Base-by-base conservation (phyloP, 2,797 vertebrate species). In the Crenichthys baileyi region DNA sequence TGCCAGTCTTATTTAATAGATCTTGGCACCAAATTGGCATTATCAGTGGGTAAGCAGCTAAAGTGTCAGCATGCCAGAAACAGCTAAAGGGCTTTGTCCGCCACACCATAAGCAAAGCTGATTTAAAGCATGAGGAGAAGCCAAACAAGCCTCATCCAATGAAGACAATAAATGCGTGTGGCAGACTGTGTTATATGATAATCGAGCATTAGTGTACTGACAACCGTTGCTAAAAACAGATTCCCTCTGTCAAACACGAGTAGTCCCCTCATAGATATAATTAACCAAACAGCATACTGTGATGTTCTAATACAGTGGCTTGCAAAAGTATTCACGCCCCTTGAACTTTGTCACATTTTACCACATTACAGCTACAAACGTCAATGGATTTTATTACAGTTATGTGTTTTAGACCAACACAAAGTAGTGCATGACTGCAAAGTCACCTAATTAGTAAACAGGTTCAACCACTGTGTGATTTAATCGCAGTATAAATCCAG, bases 1-100 rank as follows among this genome's bases (percentile, higher is more conserved):
- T 73, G 67, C 80, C 87, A 83, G 90, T 88, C 90, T 94, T 94
- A 89, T 95, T 93, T 95, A 93, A 95, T 93, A 90, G 90, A 94
- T 94, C 88, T 94, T 95, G 93, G 94, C 93, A 95, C 85, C 89
- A 89, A 93, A 93, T 90, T 89, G 90, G 89, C 86, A 91, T 92
- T 91, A 93, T 92, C 91, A 91, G 91, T 83, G 90, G 83, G 92
- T 91, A 89, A 95, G 92, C 91, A 93, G 91, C 90, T 92, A 84
- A 90, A 89, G 87, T 74, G 77, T 85, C 75, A 68, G 77, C n/a
- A 72, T 90, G 92, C 92, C 91, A 93, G 87, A 85, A 90, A 87
- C 90, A 87, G 90, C 92, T 92, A 87, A 92, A 92, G 87, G 89
- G 91, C 91, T 95, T 93, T 92, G 92, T 93, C 87, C 79, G 80